These are phyloP conservation scores for Bimastos eiseni DNA, from an alignment of 2,888 invertebrate species.

Conservation along the genomic window DNA sequence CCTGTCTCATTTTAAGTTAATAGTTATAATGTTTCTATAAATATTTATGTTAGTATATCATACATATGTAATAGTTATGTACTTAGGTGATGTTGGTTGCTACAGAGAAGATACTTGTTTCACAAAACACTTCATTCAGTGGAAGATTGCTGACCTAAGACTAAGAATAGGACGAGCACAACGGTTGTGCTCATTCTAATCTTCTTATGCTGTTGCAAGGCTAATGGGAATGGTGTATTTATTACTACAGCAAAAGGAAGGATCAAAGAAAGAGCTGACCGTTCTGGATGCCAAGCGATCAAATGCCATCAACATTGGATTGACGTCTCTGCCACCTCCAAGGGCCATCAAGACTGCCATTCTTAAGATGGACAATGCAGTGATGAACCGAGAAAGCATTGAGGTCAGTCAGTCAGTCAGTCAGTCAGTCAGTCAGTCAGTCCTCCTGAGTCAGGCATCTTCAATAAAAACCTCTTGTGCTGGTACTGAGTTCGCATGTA, in stretches of 20 bases:
- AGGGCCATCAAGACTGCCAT: constrained; percentile 92
- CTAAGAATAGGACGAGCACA: neutral
- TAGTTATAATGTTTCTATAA: neutral
- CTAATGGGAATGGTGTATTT: neutral
- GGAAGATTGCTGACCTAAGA: neutral
- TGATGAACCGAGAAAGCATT: constrained; percentile 95
- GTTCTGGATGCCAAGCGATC: constrained; percentile 95
- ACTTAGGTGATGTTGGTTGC: neutral
- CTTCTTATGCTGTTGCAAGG: neutral
- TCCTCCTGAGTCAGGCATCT: neutral
- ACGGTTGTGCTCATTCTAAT: neutral
- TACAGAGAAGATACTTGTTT: neutral
- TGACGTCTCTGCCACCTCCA: constrained; percentile 96
- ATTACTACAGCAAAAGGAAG: constrained; percentile 44
- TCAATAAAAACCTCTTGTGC: neutral
- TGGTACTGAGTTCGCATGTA: neutral
- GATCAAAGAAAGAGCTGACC: constrained; percentile 80
- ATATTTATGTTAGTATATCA: neutral
- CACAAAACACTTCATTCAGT: neutral
- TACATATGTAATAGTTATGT: neutral
- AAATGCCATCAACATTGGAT: constrained; percentile 98
- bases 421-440: constrained; percentile 55
- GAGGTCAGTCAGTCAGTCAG: constrained; percentile 71
- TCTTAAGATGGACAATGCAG: constrained; percentile 97
- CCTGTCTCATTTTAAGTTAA: neutral